Conservation (phyloP, 2,113 vertebrate species). For the Ginglymostoma cirratum region DNA sequence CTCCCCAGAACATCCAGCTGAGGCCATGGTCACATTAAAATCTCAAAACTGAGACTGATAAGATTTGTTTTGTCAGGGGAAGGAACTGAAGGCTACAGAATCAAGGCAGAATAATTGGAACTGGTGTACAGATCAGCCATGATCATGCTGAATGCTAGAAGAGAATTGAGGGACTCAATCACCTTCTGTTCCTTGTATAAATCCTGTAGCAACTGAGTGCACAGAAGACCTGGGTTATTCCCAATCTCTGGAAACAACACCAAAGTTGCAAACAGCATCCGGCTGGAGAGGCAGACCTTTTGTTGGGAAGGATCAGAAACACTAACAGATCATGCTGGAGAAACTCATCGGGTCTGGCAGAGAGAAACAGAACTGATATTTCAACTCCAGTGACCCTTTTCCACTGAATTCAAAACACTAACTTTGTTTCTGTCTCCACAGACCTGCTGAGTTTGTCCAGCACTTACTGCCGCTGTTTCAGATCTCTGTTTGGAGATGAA, state of each 20-base stretch:
- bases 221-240: background rate
- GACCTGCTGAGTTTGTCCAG: too few species aligned
- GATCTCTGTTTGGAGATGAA: background rate
- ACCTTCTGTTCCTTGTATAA: background rate
- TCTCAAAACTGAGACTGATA: background rate
- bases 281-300: background rate
- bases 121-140: background rate
- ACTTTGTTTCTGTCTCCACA: too few species aligned
- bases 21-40: background rate
- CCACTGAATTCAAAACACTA: too few species aligned
- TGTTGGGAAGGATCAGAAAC: background rate
- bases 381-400: too few species aligned
- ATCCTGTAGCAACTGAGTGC: background rate
- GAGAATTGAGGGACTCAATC: background rate
- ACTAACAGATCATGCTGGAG: too few species aligned
- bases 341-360: too few species aligned
- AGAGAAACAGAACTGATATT: too few species aligned
- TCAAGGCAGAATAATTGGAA: background rate
- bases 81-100: background rate
- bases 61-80: background rate
- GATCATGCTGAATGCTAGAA: background rate
- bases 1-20: background rate
- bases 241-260: background rate
- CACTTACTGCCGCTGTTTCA: too few species aligned
- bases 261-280: background rate